Percentiles rank a stretch among this genome's conserved stretches.
Evolutionary conservation across 2,797 vertebrate species (phyloP).

Genomic region (Amblyraja radiata): DNA sequence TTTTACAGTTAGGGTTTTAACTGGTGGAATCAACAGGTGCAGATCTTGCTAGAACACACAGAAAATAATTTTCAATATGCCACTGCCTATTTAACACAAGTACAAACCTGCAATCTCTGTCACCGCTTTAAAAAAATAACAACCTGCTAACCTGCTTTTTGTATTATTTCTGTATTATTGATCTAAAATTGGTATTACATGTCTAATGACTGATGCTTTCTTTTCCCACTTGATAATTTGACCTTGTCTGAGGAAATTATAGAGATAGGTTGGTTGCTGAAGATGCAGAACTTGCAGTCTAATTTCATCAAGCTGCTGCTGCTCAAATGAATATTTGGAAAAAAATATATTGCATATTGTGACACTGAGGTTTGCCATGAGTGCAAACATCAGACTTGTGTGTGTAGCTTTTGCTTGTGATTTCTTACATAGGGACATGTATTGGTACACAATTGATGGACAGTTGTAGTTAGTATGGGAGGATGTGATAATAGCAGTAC

Average conservation of each 20-base stretch:
- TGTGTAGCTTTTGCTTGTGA: background rate
- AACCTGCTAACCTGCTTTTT: background rate
- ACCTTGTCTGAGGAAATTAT: background rate
- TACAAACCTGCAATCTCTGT: background rate
- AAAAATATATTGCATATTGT: background rate
- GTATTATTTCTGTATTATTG: constrained; percentile 28
- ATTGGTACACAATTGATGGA: background rate
- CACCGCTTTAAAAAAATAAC: background rate
- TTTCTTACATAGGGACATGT: background rate
- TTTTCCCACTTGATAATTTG: background rate
- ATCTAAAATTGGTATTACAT: background rate
- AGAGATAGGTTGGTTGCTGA: background rate
- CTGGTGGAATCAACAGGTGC: background rate
- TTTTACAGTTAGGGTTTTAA: background rate
- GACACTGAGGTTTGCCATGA: background rate
- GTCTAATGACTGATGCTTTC: background rate
- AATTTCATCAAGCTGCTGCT: background rate
- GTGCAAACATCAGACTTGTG: background rate
- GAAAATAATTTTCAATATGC: background rate
- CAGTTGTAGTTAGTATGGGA: background rate
- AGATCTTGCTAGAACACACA: background rate
- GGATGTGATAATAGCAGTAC: background rate
- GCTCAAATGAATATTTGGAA: background rate
- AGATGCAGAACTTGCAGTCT: background rate
- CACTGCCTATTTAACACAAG: constrained; percentile 6